Base-by-base conservation (phyloP, 1,140 invertebrate species). In the Notospermus geniculatus region DNA sequence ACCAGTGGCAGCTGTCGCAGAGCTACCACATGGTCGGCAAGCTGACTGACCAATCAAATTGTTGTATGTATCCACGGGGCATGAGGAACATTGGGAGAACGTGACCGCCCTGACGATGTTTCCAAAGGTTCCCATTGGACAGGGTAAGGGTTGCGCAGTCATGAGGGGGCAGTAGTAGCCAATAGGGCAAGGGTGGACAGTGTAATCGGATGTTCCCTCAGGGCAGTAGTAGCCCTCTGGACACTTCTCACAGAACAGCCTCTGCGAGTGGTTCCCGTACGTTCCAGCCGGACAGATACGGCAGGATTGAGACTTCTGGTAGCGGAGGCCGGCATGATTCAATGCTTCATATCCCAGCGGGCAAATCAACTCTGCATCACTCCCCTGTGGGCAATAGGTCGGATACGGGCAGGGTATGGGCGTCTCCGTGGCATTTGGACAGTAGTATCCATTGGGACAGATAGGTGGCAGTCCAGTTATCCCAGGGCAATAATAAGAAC, bases 161-260 rank as follows among this genome's bases (percentile, higher is more conserved):
- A 70, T 71, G 23, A 62, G 19, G 19, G 77, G 77, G 55, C 77
- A 79, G 61, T 77, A 79, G n/a, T 68, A 74, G 2, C 77, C 76
- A 27, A 66, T 63, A 13, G 70, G 68, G 57, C 77, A 79, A 15
- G 72, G 69, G 36, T 74, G 69, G 9, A 64, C 54, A 15, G 71
- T 68, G 27, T 71, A 71, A 65, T 75, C 64, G 7, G 68, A 69
- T 2, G 76, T 77, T 13, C 73, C 74, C n/a, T 39, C 68, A 9
- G 76, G 76, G 58, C 77, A 79, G 63, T 74, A 78, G 61, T 71
- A 79, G 2, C 77, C 77, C 19, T 68, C 68, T 2, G 76, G 77
- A 57, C 77, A 79, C 1, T 70, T 59, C 30, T 69, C 59, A 58
- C 77, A 79, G 11, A 54, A 19, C 9, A 60, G 54, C 11, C 74